These are phyloP conservation scores for Protobothrops mucrosquamatus DNA, from an alignment of 2,113 vertebrate species.

Conservation along the genomic window DNA sequence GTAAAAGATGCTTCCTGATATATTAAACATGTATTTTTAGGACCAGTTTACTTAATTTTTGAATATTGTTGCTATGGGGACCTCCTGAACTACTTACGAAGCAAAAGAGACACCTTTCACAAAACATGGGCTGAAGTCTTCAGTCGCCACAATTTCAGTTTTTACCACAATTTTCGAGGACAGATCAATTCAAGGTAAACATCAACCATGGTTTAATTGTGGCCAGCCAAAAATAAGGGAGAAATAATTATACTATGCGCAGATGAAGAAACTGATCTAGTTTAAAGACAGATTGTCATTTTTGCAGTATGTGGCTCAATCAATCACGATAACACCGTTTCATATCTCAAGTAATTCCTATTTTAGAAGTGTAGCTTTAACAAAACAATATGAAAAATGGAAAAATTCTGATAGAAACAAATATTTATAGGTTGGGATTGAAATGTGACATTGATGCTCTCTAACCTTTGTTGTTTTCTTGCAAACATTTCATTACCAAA, in stretches of 20 bases:
- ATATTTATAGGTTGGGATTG: neutral
- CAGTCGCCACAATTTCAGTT: slow-evolving; percentile 83
- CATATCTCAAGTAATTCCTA: neutral
- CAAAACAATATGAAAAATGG: neutral
- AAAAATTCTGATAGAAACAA: neutral
- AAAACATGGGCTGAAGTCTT: slow-evolving; percentile 85
- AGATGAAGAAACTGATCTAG: neutral
- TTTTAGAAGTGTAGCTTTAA: neutral
- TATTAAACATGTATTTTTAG: slow-evolving; percentile 63
- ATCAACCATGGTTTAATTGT: neutral
- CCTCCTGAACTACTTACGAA: slow-evolving; percentile 90
- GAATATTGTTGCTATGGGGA: slow-evolving; percentile 94
- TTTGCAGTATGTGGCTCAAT: neutral
- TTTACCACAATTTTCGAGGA: slow-evolving; percentile 82
- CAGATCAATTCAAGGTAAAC: slow-evolving; percentile 75
- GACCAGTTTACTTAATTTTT: slow-evolving; percentile 93
- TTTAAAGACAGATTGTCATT: neutral
- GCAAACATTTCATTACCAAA: neutral
- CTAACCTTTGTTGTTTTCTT: neutral
- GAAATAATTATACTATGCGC: neutral
- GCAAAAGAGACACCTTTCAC: slow-evolving; percentile 86
- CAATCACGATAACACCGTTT: neutral
- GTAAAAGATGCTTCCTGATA: slow-evolving; percentile 1
- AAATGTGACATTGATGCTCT: neutral
- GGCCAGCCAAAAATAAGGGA: neutral